Conservation (phyloP, 2,113 vertebrate genomes). For the Hepsetus odoe region DNA sequence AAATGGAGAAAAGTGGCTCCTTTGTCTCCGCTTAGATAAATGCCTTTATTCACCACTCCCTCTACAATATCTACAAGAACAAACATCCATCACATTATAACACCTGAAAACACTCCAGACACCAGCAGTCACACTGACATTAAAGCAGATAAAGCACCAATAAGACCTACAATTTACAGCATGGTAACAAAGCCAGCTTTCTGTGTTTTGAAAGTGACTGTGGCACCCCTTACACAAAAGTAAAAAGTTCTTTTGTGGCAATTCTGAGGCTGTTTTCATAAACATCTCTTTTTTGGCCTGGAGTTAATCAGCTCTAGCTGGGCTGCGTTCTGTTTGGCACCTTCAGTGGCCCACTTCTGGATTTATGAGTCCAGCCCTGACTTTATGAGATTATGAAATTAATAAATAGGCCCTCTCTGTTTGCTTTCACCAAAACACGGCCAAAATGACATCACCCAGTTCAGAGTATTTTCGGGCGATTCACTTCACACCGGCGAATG, state of each 20-base stretch:
- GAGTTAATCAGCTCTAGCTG: conserved; percentile 4
- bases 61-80: conserved; percentile 86
- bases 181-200: not conserved
- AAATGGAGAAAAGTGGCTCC: conserved; percentile 87
- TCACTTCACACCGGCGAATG: not conserved
- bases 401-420: conserved; percentile 39
- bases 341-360: not conserved
- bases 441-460: conserved; percentile 35
- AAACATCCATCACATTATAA: conserved; percentile 12
- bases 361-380: conserved; percentile 30
- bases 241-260: not conserved
- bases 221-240: not conserved
- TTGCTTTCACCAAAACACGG: conserved; percentile 26
- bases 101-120: not conserved
- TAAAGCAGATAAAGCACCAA: too few relatives aligned
- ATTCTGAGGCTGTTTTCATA: not conserved
- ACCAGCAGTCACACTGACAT: not conserved
- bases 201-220: not conserved
- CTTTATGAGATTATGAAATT: conserved; percentile 49
- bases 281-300: not conserved
- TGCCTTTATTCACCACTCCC: conserved; percentile 90
- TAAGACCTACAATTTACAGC: not conserved
- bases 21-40: conserved; percentile 83
- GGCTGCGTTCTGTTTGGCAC: not conserved
- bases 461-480: not conserved